phyloP scores from a whole-genome alignment of 1,140 invertebrate genomes.

The Melipona quadrifasciata region DNA sequence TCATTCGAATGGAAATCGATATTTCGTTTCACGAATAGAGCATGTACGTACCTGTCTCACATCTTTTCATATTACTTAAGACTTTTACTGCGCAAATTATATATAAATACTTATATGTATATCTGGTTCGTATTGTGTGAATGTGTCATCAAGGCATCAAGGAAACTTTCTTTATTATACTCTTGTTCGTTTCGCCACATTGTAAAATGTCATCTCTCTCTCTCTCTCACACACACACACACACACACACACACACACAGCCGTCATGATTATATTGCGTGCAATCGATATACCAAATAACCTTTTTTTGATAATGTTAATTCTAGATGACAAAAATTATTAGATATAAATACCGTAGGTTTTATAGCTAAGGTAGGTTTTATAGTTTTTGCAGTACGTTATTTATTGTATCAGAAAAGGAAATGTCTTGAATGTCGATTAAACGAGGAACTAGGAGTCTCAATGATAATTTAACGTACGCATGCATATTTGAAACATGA shows the following conservation, averaged over 20 bases:
- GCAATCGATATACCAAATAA: slow-evolving; percentile 66
- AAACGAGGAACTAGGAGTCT: background rate
- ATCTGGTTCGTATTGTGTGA: background rate
- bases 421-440: background rate
- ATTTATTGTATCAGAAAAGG: slow-evolving; percentile 41
- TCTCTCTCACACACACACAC: too few species aligned
- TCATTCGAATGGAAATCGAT: background rate
- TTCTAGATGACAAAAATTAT: slow-evolving; percentile 44
- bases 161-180: background rate
- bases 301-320: slow-evolving; percentile 63
- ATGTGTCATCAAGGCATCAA: background rate
- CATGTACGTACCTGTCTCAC: background rate
- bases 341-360: slow-evolving; percentile 47
- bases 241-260: slow-evolving; percentile 5
- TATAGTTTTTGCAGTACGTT: slow-evolving; percentile 55
- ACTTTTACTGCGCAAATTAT: background rate
- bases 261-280: slow-evolving; percentile 62
- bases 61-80: background rate
- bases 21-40: background rate
- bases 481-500: too few species aligned
- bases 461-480: background rate
- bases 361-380: slow-evolving; percentile 54
- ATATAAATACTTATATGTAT: background rate
- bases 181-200: background rate
- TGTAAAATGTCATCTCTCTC: slow-evolving; percentile 24